phyloP scores from a whole-genome alignment of 1,140 invertebrate genomes.

The Chrysopa pallens region DNA sequence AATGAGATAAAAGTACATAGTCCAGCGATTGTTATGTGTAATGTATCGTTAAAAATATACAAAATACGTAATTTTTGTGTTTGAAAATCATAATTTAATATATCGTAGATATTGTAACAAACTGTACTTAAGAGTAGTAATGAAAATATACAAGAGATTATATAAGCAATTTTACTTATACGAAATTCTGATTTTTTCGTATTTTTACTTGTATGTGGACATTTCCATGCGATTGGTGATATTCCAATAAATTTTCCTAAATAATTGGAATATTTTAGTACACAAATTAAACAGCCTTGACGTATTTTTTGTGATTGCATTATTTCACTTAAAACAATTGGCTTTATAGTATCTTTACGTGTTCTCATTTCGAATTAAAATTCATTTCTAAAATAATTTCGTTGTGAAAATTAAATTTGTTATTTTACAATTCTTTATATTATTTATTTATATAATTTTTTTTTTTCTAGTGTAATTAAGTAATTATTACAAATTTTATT shows the following conservation, averaged over 20 bases:
- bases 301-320: background rate
- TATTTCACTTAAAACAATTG: no score
- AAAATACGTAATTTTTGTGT: background rate
- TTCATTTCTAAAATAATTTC: no score
- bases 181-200: background rate
- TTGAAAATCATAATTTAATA: background rate
- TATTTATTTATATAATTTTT: no score
- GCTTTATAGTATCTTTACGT: no score
- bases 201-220: background rate
- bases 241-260: background rate
- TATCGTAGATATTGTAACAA: background rate
- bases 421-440: no score
- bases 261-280: background rate
- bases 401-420: no score
- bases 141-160: background rate
- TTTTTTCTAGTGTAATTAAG: no score
- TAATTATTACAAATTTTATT: no score
- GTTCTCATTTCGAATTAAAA: no score
- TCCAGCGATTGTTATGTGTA: no score
- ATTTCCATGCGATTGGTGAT: background rate
- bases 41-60: no score
- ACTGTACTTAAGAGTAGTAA: background rate
- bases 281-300: background rate
- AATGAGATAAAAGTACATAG: no score
- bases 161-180: background rate